Percentiles rank a stretch among this genome's conserved stretches.
These are phyloP conservation scores for Arctopsyche grandis DNA, from an alignment of 1,140 invertebrate species.

Conservation along the genomic window DNA sequence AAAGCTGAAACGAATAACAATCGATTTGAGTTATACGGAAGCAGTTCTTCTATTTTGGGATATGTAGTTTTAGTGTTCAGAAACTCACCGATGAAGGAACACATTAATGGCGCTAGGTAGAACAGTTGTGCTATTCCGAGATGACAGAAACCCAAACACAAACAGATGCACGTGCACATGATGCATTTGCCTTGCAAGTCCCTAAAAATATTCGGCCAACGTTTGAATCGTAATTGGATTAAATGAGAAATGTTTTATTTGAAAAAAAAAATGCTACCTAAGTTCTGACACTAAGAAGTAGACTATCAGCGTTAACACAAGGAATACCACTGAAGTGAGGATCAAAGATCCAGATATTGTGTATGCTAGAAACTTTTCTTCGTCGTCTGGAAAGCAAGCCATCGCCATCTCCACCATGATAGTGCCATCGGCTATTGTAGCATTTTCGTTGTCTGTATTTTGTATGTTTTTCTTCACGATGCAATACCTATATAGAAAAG, in stretches of 20 bases:
- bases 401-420: slow-evolving; percentile 58
- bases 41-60: too few species aligned
- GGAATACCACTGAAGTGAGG: slow-evolving; percentile 69
- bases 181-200: slow-evolving; percentile 68
- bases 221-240: neutral
- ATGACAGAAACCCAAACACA: slow-evolving; percentile 68
- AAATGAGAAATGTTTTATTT: too few species aligned
- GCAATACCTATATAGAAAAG: slow-evolving; percentile 8
- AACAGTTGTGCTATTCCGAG: slow-evolving; percentile 67
- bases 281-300: slow-evolving; percentile 70
- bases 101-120: slow-evolving; percentile 6
- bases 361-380: slow-evolving; percentile 50
- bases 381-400: slow-evolving; percentile 64
- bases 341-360: slow-evolving; percentile 63
- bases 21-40: too few species aligned
- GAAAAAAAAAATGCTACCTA: slow-evolving; percentile 61
- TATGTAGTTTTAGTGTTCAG: too few species aligned
- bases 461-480: neutral
- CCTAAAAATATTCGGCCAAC: slow-evolving; percentile 56
- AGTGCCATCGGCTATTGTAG: neutral
- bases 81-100: slow-evolving; percentile 46
- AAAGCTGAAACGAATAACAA: slow-evolving; percentile 62
- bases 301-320: slow-evolving; percentile 68
- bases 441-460: neutral
- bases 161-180: slow-evolving; percentile 67